phyloP scores from a whole-genome alignment of 2,113 vertebrate species.

The Charina bottae region DNA sequence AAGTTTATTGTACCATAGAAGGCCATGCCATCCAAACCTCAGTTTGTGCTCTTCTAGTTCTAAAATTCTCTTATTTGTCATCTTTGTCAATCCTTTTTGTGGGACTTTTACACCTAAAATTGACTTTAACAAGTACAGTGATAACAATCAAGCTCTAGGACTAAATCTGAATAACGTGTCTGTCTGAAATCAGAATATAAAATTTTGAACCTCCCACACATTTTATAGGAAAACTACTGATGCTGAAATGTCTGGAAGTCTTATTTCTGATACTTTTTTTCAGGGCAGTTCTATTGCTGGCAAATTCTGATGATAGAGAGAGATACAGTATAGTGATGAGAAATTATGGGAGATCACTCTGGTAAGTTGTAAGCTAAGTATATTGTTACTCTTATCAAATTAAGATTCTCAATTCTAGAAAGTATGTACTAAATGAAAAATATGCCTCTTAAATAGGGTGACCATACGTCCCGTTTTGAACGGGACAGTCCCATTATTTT shows the following conservation, averaged over 20 bases:
- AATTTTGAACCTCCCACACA: neutral
- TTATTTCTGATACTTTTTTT: constrained; percentile 47
- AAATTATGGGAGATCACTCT: constrained; percentile 86
- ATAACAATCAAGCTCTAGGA: neutral
- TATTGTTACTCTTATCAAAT: neutral
- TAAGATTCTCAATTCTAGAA: neutral
- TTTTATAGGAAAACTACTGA: neutral
- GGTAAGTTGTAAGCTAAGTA: constrained; percentile 75
- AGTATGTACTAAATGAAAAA: neutral
- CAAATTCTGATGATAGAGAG: constrained; percentile 74
- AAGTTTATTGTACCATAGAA: neutral
- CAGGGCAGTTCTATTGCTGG: constrained; percentile 85
- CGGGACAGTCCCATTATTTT: too few species aligned
- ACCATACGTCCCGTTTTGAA: too few species aligned
- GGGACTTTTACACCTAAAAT: neutral
- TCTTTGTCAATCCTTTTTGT: neutral
- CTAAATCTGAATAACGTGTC: neutral
- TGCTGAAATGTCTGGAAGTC: neutral
- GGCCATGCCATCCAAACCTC: neutral
- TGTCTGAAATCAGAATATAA: neutral
- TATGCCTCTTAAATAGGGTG: neutral
- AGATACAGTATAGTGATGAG: constrained; percentile 78
- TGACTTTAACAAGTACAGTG: neutral
- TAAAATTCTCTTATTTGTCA: neutral
- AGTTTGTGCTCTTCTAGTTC: neutral